Evolutionary conservation across 1,140 invertebrate genomes (phyloP), one percentile per base, ranked within the genome.

Genomic region (Zaprionus taronus): DNA sequence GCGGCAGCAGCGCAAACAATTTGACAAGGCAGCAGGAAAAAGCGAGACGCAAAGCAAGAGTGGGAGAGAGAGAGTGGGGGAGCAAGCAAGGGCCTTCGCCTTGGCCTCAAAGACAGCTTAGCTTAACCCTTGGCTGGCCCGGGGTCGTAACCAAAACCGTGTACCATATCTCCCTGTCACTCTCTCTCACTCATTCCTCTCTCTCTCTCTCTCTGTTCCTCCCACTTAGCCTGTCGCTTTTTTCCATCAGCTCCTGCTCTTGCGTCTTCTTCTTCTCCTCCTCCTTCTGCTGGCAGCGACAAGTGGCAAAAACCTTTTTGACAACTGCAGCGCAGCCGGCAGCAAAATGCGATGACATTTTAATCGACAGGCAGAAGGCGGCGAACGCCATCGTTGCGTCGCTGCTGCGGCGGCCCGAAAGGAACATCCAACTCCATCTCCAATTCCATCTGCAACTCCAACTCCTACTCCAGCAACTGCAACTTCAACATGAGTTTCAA

Each of bases 281-380:
- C 24, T 41, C 22, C 38, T n/a, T 2, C n/a, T 81, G 31, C n/a
- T 81, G 31, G 57, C 71, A 64, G 79, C 80, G 82, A 85, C 82
- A 85, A 85, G 79, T 81, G 79, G 82, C 72, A 85, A 84, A 81
- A 85, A 77, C 82, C 69, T 76, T 85, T 85, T 79, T 81, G 82
- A 85, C 82, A 85, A 85, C 71, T 85, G 82, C 72, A 79, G 75
- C 76, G 68, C 72, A 68, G 64, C 66, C 72, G 66, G 71, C 83
- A 83, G 83, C 84, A 79, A 83, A 83, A 80, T 72, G 81, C 85
- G 87, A 89, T 90, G 84, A 89, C 84, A 89, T 89, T 89, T 89
- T 90, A 89, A 89, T 89, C 85, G 81, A 86, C 80, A 86, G 80
- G 55, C 79, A 68, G 41, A 47, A 47, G 41, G n/a, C n/a, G 17